Conservation (phyloP, 2,797 vertebrate species). For the Eutrigla gurnardus region DNA sequence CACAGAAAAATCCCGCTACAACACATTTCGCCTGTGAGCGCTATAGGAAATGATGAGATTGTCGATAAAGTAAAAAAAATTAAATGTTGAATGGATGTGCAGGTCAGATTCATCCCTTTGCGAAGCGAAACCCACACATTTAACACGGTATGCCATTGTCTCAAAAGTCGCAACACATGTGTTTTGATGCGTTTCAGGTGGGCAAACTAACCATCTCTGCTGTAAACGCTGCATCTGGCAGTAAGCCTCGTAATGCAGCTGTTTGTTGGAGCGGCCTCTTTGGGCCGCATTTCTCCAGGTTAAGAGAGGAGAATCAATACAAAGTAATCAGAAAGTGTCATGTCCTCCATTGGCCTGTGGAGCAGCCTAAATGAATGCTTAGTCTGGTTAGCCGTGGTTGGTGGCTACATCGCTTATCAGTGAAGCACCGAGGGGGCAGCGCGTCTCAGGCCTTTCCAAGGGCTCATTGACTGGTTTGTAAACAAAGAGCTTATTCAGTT, state of each 20-base stretch:
- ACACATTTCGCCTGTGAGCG: too few relatives aligned
- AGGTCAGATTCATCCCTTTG: background rate
- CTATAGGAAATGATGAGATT: too few relatives aligned
- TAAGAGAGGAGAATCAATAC: conserved; percentile 76
- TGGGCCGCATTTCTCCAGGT: conserved; percentile 49
- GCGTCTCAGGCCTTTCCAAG: conserved; percentile 45
- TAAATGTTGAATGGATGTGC: too few relatives aligned
- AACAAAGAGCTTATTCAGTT: conserved; percentile 61
- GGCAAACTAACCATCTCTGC: conserved; percentile 20
- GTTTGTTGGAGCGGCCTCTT: conserved; percentile 52
- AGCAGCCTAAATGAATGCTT: conserved; percentile 77
- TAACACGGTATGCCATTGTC: background rate
- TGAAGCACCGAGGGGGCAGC: conserved; percentile 43
- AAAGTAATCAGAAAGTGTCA: conserved; percentile 83
- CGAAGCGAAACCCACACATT: background rate
- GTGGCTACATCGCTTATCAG: conserved; percentile 71
- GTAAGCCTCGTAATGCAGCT: conserved; percentile 33
- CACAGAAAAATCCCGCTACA: background rate
- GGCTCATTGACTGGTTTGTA: conserved; percentile 64
- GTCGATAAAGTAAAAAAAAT: too few relatives aligned
- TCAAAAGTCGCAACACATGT: background rate
- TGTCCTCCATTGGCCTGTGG: conserved; percentile 78
- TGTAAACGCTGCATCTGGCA: conserved; percentile 41
- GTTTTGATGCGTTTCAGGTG: conserved; percentile 7
- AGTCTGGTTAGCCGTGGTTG: conserved; percentile 49